Conservation (phyloP, 1,140 invertebrate species). For the Zaprionus africanus region DNA sequence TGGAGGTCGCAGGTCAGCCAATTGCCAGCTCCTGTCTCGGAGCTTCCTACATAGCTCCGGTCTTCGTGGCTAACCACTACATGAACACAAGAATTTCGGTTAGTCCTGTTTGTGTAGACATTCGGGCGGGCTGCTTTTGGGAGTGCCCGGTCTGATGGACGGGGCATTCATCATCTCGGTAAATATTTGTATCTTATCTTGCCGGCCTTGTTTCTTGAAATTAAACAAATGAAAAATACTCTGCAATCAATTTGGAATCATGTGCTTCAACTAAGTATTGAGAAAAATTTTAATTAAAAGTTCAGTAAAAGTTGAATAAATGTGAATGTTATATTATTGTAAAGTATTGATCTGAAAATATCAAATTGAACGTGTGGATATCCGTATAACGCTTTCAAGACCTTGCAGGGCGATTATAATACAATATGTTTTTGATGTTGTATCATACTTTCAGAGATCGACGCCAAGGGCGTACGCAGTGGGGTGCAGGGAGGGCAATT, state of each 20-base stretch:
- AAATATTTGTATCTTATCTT: slow-evolving; percentile 59
- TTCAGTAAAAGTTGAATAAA: too few species aligned
- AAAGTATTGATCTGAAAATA: too few species aligned
- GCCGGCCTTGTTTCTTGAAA: slow-evolving; percentile 1
- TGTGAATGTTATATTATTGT: too few species aligned
- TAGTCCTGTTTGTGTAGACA: slow-evolving; percentile 65
- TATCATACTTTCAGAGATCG: too few species aligned
- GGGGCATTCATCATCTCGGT: slow-evolving; percentile 33
- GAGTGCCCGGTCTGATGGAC: neutral
- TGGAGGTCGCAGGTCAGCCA: slow-evolving; percentile 61
- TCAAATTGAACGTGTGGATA: too few species aligned
- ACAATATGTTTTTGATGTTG: too few species aligned
- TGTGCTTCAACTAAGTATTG: neutral
- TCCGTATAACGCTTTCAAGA: too few species aligned
- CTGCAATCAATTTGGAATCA: neutral
- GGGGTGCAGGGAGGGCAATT: too few species aligned
- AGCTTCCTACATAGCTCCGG: neutral
- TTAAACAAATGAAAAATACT: neutral
- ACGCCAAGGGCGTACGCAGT: too few species aligned
- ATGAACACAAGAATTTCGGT: slow-evolving; percentile 48
- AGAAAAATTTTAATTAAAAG: too few species aligned
- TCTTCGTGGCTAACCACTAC: slow-evolving; percentile 48
- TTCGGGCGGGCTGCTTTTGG: slow-evolving; percentile 38
- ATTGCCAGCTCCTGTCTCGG: slow-evolving; percentile 49
- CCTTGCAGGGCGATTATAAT: too few species aligned